Evolutionary conservation across 2,113 vertebrate species (phyloP).

Genomic region (Hippotragus niger): DNA sequence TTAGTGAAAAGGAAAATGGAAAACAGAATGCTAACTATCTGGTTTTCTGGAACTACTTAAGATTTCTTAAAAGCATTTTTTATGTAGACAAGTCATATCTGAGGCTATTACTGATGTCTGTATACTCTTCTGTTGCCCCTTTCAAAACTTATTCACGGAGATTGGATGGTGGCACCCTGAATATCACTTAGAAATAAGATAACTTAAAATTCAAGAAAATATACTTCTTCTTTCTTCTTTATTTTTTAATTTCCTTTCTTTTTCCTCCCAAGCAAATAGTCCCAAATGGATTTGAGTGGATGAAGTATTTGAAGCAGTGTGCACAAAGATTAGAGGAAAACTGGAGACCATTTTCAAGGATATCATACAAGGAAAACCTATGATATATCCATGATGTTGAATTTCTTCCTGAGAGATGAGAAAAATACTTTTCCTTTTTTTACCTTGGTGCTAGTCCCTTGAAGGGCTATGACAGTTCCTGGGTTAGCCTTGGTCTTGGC

Average conservation of each 20-base stretch:
- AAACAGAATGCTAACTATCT: not conserved
- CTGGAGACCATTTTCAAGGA: not conserved
- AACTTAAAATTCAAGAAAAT: not conserved
- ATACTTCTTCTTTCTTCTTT: not conserved
- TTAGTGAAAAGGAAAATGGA: not conserved
- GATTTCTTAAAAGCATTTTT: not conserved
- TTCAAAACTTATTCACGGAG: not conserved
- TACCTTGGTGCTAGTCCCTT: not conserved
- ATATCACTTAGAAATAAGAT: not conserved
- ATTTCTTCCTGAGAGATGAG: not conserved
- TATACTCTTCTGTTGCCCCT: not conserved
- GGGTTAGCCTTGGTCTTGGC: not conserved
- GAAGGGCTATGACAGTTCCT: not conserved
- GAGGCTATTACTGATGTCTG: not conserved
- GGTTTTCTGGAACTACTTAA: conserved; percentile 16
- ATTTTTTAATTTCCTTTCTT: not conserved
- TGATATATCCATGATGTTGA: not conserved
- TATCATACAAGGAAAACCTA: not conserved
- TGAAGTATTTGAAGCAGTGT: not conserved
- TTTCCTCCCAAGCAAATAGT: not conserved
- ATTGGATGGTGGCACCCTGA: not conserved
- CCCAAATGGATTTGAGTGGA: not conserved
- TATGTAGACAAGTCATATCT: not conserved
- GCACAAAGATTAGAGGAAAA: not conserved
- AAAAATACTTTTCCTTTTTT: not conserved